Base-by-base conservation (phyloP, 2,113 vertebrate species). In the Ailuropoda melanoleuca region DNA sequence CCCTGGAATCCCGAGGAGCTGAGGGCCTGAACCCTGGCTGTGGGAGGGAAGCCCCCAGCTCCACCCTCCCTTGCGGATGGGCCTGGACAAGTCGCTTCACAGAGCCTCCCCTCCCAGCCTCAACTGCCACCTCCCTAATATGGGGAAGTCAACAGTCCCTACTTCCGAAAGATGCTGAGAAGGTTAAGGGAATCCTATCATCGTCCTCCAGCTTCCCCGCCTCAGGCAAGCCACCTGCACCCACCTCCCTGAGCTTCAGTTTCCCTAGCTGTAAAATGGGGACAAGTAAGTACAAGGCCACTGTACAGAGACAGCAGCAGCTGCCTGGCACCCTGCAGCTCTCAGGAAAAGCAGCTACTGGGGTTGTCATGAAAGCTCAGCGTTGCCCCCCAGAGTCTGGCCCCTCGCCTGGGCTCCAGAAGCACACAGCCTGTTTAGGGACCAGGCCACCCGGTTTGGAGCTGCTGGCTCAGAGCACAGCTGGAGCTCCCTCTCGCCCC, bases 161-260 rank as follows among this genome's bases (percentile, higher is more conserved):
- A 6, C 78, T 88, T 11, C 6, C 31, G 26, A 62, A 89, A 66
- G 87, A 4, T 26, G 2, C 26, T 83, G 62, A 83, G 56, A 64
- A 68, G 6, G 15, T 53, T 77, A 19, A 55, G 81, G 68, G 60
- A 66, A 13, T 34, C 21, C 0, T 5, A 7, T 26, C 39, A 2
- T 43, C 3, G 11, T 5, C 37, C 37, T n/a, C 58, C 85, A 12
- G 23, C 55, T 39, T 74, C 70, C 6, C 2, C 53, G n/a, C 26
- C 39, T 50, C 11, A 39, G 4, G 34, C 77, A 39, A 80, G 29
- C 43, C 23, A 13, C 39, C 46, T 34, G 43, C 17, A 1, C 21
- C 62, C 80, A 1, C 21, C 62, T 88, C 29, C 78, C 80, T 23
- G n/a, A 48, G 88, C 82, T 92, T 96, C 87, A 10, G 53, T 75